Evolutionary conservation across 1,140 invertebrate genomes (phyloP), one percentile per base, ranked within the genome.

Genomic region (Radopholus similis): DNA sequence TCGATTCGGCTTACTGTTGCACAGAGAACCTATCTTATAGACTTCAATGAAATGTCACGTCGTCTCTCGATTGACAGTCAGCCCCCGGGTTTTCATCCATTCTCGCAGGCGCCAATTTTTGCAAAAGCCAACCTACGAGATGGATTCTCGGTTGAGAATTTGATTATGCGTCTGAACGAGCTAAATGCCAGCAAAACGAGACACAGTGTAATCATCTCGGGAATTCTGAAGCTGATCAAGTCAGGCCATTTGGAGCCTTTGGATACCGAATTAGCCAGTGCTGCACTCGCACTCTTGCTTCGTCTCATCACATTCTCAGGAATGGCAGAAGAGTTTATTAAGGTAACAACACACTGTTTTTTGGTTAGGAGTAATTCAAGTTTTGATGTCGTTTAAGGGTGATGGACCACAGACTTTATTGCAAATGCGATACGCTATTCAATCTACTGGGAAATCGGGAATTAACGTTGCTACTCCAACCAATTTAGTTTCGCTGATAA

Each of bases 341-440:
- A 64, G 30, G 63, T 64, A 32, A 21, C 18, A 42, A 21, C 44
- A 9, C 32, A 21, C 21, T 15, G 8, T 13, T 26, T 18, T 47
- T 4, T 4, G n/a, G 4, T 53, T 13, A 49, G 4, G 21, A 47
- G 4, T 62, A 26, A 4, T 2, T 40, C 38, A 34, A 26, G 26
- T 5, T 0, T 8, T 51, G 23, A 5, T 11, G 1, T 47, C 26
- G 54, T 71, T 68, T 72, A 18, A 70, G 68, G 44, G 34, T 13
- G 68, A 71, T 8, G 68, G 68, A 9, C 47, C 70, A 5, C n/a
- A 47, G 49, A 49, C 49, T 21, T n/a, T 70, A n/a, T 40, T 70
- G 44, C 42, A 49, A 6, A 3, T 70, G 34, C 26, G 34, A 37
- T 55, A 37, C 69, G 13, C 32, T 32, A 26, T 62, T 26, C 58